phyloP scores from a whole-genome alignment of 2,113 vertebrate genomes.

The Aleadryas rufinucha region DNA sequence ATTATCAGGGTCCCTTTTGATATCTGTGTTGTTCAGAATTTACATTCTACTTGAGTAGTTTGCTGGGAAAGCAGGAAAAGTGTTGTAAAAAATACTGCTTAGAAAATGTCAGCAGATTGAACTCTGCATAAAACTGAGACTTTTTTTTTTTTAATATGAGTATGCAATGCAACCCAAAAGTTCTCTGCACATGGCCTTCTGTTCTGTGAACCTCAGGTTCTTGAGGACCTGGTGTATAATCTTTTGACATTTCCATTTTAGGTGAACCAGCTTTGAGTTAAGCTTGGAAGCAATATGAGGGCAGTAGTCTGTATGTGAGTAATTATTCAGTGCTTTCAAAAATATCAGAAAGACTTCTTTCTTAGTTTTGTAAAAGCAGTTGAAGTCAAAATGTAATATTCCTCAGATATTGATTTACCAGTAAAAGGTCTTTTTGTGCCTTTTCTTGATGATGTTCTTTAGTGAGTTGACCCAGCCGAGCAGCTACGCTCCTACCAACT shows the following conservation, averaged over 20 bases:
- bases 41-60: background rate
- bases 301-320: background rate
- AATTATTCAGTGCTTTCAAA: background rate
- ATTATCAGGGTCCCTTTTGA: background rate
- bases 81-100: background rate
- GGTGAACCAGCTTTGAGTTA: background rate
- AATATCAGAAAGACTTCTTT: background rate
- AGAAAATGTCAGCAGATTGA: background rate
- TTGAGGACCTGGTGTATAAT: background rate
- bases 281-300: background rate
- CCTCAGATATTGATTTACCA: background rate
- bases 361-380: background rate
- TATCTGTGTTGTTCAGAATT: background rate
- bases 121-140: background rate
- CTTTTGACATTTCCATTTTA: background rate
- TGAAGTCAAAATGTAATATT: background rate
- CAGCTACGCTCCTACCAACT: background rate
- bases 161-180: background rate
- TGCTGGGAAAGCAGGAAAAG: background rate
- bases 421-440: background rate
- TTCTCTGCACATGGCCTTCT: background rate
- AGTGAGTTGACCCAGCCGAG: background rate
- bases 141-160: background rate
- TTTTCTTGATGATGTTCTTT: background rate
- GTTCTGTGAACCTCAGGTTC: background rate